Conservation (phyloP, 2,797 vertebrate species). For the Darevskia mixta region DNA sequence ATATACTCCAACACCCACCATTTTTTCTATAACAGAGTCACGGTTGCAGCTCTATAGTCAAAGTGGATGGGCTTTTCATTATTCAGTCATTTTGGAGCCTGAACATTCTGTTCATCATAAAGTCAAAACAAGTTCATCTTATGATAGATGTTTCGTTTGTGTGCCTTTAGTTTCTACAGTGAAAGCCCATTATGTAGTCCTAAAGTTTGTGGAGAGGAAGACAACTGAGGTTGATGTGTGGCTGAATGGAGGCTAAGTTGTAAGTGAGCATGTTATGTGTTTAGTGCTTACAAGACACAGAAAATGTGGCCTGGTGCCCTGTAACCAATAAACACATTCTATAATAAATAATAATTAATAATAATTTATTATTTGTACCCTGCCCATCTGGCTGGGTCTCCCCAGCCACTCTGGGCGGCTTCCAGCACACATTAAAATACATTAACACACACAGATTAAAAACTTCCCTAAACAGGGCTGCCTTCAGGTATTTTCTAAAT, state of each 20-base stretch:
- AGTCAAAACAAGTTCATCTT: neutral
- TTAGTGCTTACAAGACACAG: neutral
- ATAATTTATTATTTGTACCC: too few species aligned
- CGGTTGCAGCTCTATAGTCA: neutral
- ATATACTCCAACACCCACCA: neutral
- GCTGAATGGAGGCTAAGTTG: neutral
- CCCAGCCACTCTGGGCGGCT: too few species aligned
- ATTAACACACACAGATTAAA: too few species aligned
- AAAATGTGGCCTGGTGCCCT: neutral
- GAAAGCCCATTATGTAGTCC: neutral
- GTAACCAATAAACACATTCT: too few species aligned
- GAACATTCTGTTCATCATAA: neutral
- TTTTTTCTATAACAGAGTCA: neutral
- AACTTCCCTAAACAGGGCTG: too few species aligned
- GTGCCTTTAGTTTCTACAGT: neutral
- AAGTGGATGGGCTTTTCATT: neutral
- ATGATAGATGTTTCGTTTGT: neutral
- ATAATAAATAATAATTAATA: too few species aligned
- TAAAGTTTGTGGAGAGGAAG: too few species aligned
- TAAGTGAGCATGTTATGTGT: neutral
- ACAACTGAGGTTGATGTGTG: neutral
- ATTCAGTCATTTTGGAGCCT: neutral
- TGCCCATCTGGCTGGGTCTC: too few species aligned
- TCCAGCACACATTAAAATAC: too few species aligned
- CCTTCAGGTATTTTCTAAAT: too few species aligned